Conservation (phyloP, 2,888 invertebrate genomes). For the Zygogramma bicolorata region DNA sequence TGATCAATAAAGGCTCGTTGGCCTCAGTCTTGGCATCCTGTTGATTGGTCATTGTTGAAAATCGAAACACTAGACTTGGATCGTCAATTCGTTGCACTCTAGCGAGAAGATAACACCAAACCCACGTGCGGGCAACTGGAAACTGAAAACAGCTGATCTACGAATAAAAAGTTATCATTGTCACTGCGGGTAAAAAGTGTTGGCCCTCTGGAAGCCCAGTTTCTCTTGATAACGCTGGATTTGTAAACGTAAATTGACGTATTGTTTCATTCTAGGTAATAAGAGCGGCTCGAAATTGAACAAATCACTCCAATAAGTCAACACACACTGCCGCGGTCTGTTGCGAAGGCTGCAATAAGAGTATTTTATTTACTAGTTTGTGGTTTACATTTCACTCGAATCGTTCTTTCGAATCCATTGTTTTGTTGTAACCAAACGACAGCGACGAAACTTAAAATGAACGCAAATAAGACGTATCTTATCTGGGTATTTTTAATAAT, state of each 20-base stretch:
- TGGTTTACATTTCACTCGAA: constrained; percentile 18
- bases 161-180: constrained; percentile 49
- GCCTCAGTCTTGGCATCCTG: constrained; percentile 42
- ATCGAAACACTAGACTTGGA: background rate
- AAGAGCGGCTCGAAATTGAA: constrained; percentile 10
- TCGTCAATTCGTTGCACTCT: constrained; percentile 9
- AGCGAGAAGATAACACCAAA: constrained; percentile 14
- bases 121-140: constrained; percentile 14
- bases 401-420: constrained; percentile 10
- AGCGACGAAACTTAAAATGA: constrained; percentile 3
- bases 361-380: constrained; percentile 13
- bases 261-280: constrained; percentile 4
- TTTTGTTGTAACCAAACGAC: background rate
- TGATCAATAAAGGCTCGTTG: constrained; percentile 50
- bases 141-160: constrained; percentile 44
- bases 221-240: constrained; percentile 10
- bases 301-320: constrained; percentile 15
- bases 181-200: constrained; percentile 25
- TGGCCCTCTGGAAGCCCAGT: constrained; percentile 1
- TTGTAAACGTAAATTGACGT: background rate
- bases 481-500: constrained; percentile 5
- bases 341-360: background rate
- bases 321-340: background rate
- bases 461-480: constrained; percentile 18
- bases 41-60: constrained; percentile 46